These are phyloP conservation scores for Hyposmocoma kahamanoa DNA, from an alignment of 1,140 invertebrate species.

Conservation along the genomic window DNA sequence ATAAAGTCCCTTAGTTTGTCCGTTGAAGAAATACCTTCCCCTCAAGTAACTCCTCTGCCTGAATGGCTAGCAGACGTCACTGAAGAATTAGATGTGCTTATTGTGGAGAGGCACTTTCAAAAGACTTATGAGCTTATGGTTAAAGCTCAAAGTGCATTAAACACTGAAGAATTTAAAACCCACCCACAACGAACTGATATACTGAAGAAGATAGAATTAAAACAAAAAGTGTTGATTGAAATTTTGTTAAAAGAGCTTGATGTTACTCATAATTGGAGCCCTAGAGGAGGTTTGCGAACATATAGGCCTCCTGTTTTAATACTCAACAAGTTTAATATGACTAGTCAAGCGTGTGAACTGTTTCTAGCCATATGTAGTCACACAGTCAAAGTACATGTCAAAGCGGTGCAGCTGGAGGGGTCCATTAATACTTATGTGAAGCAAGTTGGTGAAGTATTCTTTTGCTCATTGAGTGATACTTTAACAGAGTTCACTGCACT, in stretches of 20 bases:
- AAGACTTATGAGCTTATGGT: constrained; percentile 92
- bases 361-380: constrained; percentile 90
- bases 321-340: constrained; percentile 89
- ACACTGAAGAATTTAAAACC: constrained; percentile 60
- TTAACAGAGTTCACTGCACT: constrained; percentile 88
- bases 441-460: constrained; percentile 90
- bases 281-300: constrained; percentile 94
- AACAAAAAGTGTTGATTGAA: constrained; percentile 86
- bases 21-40: constrained; percentile 72
- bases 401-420: constrained; percentile 91
- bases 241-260: constrained; percentile 92
- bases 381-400: constrained; percentile 87
- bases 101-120: constrained; percentile 98
- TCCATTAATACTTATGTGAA: constrained; percentile 89
- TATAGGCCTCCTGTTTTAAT: constrained; percentile 89
- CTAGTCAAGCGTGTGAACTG: constrained; percentile 86
- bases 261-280: constrained; percentile 88
- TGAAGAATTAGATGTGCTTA: constrained; percentile 96
- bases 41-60: constrained; percentile 76
- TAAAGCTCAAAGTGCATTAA: constrained; percentile 59
- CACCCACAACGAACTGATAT: constrained; percentile 58
- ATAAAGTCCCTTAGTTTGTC: constrained; percentile 64
- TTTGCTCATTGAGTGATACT: constrained; percentile 91
- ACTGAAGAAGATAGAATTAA: constrained; percentile 78
- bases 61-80: constrained; percentile 95